These are phyloP conservation scores for Takifugu ocellatus DNA, from an alignment of 2,797 vertebrate species.

Conservation along the genomic window DNA sequence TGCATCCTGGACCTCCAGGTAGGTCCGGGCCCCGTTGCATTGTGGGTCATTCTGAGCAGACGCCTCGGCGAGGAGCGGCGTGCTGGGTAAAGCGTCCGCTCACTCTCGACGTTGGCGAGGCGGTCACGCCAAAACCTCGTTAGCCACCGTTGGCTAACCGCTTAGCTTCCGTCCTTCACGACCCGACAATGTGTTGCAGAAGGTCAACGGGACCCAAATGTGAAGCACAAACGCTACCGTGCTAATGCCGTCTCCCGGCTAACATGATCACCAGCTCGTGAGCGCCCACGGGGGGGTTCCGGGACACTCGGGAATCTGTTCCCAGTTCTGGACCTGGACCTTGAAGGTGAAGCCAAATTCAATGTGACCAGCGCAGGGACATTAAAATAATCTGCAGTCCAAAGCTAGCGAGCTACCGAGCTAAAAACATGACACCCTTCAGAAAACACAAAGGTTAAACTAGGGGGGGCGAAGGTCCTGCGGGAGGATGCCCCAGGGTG, in stretches of 20 bases:
- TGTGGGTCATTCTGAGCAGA: not conserved
- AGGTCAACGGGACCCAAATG: not conserved
- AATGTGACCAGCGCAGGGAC: not conserved
- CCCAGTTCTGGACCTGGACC: not conserved
- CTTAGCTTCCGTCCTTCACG: no score
- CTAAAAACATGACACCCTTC: slow-evolving; percentile 1
- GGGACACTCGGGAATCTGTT: not conserved
- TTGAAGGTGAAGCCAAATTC: no score
- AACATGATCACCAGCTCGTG: not conserved
- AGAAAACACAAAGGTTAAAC: not conserved
- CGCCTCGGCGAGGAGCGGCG: not conserved
- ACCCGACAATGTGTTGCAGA: not conserved
- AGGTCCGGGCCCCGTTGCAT: not conserved
- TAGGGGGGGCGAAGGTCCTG: not conserved
- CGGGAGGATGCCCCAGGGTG: no score
- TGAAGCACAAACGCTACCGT: not conserved
- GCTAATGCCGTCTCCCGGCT: not conserved
- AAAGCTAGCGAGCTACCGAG: not conserved
- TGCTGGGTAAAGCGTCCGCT: not conserved
- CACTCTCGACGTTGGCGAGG: no score
- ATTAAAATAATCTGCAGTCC: not conserved
- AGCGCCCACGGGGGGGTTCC: not conserved
- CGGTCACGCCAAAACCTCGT: no score
- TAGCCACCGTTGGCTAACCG: no score
- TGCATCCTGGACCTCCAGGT: no score